A percentile compares a stretch with the other conserved stretches of the same genome.
phyloP scores from a whole-genome alignment of 2,888 invertebrate species.

The Endomychus coccineus region DNA sequence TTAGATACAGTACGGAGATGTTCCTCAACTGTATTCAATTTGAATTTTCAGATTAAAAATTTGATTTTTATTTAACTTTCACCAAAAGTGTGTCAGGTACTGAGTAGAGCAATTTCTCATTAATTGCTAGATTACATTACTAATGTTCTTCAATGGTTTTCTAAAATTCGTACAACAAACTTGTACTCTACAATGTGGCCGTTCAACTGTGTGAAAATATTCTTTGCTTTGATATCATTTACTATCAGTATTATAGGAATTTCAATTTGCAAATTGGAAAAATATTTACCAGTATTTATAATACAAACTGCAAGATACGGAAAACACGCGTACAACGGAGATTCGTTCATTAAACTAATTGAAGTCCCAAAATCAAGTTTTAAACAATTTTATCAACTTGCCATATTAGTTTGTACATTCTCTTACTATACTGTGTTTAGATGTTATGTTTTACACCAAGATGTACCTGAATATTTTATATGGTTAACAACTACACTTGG shows the following conservation, averaged over 20 bases:
- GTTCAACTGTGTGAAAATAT: no score
- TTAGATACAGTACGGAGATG: no score
- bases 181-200: no score
- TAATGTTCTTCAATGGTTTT: no score
- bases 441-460: slow-evolving; percentile 45
- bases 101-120: no score
- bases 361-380: slow-evolving; percentile 78
- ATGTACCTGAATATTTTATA: slow-evolving; percentile 13
- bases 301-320: slow-evolving; percentile 65
- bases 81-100: no score
- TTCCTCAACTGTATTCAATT: no score
- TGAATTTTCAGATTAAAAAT: no score
- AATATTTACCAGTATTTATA: slow-evolving; percentile 57
- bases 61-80: no score
- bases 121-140: no score
- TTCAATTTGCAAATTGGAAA: slow-evolving; percentile 58
- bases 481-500: slow-evolving; percentile 3
- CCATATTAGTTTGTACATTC: slow-evolving; percentile 33
- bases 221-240: slow-evolving; percentile 40
- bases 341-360: slow-evolving; percentile 39
- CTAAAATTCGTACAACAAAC: no score
- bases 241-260: slow-evolving; percentile 56
- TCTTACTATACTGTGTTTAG: slow-evolving; percentile 6
- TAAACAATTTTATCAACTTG: slow-evolving; percentile 71
- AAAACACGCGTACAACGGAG: slow-evolving; percentile 57